Evolutionary conservation across 2,888 invertebrate genomes (phyloP), one percentile per base, ranked within the genome.

Genomic region (Cryptocheilus praepositus): DNA sequence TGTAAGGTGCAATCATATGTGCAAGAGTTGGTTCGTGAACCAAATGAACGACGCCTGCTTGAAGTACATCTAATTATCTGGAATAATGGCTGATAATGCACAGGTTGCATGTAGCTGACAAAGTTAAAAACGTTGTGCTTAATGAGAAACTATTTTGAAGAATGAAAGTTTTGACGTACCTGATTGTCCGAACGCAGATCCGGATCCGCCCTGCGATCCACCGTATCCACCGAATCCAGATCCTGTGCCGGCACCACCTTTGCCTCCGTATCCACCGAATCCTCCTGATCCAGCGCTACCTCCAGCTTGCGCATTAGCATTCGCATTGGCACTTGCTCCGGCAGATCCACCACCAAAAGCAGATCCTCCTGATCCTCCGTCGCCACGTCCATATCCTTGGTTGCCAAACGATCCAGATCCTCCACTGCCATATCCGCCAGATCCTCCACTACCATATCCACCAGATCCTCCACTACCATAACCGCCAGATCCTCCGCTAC

Each of bases 241-340:
- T 28, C 58, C n/a, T n/a, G n/a, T n/a, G n/a, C n/a, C 53, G 49
- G 43, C 53, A 2, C 59, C 62, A 7, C 22, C 28, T 19, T 51
- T 19, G 19, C 60, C 59, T 25, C 51, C 57, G 18, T 21, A 52
- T 16, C 54, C 68, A n/a, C 57, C 65, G 13, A 22, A n/a, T 4
- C 11, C 57, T 13, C 36, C 36, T 36, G 36, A 36, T 11, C 61
- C 46, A 15, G 49, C 61, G n/a, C 36, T 63, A 16, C 57, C 63
- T 3, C 67, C 67, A 56, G 70, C 65, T 54, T 61, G 58, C 15
- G 69, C 61, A 54, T 53, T 54, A 19, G 69, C 65, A 18, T 67
- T 51, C 0, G 69, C 67, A 60, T 53, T 59, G 0, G 67, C 67
- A 5, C 44, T 18, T 7, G 51, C 43, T 22, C 43, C 28, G 19